Evolutionary conservation across 2,797 vertebrate species (phyloP), one percentile per base, ranked within the genome.

Genomic region (Rachycentron canadum): DNA sequence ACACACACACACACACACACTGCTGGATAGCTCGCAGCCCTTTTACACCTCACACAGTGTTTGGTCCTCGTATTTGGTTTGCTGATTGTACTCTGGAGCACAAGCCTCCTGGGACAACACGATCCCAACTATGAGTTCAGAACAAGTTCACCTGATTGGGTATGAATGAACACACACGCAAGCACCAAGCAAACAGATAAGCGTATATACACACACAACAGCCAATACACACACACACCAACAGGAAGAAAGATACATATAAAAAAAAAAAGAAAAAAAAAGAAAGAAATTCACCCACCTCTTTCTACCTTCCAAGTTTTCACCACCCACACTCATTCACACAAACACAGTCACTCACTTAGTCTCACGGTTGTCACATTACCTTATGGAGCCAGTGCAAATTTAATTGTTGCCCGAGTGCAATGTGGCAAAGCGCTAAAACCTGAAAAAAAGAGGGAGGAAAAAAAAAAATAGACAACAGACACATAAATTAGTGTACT

Each of bases 381-480:
- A 96, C 95, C 95, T 96, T 96, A 87, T 96, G 95, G 56, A 96
- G 90, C 95, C 95, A 96, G 93, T 96, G 95, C 80, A 96, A 88
- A 91, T 96, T 96, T 87, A 96, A 77, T 91, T 96, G 95, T 74
- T 96, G 95, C 25, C 95, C 95, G 41, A 94, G 90, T 58, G 94
- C 94, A 77, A 96, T 55, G 74, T 96, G 95, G 75, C 95, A 95
- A 75, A 96, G 88, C 55, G 95, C 94, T 89, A 96, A 93, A 92
- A 96, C 87, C 95, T 96, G 86, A 45, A 66, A 36, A 79, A 41
- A 74, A 13, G 2, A 36, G 16, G 13, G 12, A 23, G 19, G 13
- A 81, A 23, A 75, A 16, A 59, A 21, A 62, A 17, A 78, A 49
- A 76, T 0, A 77, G 52, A 19, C 3, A 41, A 41, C 3, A 52